Base-by-base conservation (phyloP, 2,888 invertebrate species). In the Himalopsyche japonica region DNA sequence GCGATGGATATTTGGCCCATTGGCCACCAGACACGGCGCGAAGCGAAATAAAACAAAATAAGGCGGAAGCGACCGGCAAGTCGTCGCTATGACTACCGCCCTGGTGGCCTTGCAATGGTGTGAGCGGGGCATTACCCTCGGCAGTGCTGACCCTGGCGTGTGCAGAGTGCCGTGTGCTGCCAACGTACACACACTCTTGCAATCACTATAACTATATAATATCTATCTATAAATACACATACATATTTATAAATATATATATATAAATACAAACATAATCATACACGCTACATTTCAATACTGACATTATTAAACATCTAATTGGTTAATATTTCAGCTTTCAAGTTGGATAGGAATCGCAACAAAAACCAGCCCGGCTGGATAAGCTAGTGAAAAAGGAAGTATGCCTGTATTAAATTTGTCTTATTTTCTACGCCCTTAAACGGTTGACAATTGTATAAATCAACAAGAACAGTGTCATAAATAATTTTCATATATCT, bases 21-120 rank as follows among this genome's bases (percentile, higher is more conserved):
- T 43, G 77, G 43, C 77, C 37, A 24, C 77, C 37, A 77, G 77
- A 18, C 7, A 24, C 10, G 18, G 77, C 77, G 77, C 10, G 81
- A 43, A 70, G 47, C 77, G 77, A 77, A 77, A 77, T 43, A 43
- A 57, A 57, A 76, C 27, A 27, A 82, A 79, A 82, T 76, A 83
- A 86, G 48, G 84, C 86, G 86, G 86, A 86, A 86, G 86, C 86
- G 82, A 64, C 43, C 64, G 83, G 80, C 80, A 79, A 80, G 77
- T 80, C 82, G 82, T 83, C 80, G 79, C 80, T 81, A 80, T 83
- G 86, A 91, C 89, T 92, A 89, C 92, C 91, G 91, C 91, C 91
- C 92, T 92, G 92, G 91, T 91, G 91, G 92, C 92, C 92, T 92
- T 92, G 92, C 92, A 92, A 90, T 92, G 91, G 92, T 90, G 90